A percentile compares a stretch with the other conserved stretches of the same genome.
Evolutionary conservation across 1,140 invertebrate genomes (phyloP).

Genomic region (Aphis gossypii): DNA sequence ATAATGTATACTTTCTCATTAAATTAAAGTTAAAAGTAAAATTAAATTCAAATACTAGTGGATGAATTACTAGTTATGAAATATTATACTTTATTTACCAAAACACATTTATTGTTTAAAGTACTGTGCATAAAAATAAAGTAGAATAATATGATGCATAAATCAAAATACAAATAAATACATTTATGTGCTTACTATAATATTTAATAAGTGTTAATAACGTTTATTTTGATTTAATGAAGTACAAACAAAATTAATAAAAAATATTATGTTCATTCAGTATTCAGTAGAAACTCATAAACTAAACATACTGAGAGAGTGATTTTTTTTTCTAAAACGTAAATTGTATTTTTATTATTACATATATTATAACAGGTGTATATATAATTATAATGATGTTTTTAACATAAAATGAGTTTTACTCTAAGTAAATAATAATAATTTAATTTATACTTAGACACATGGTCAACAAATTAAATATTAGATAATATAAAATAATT

Average conservation of each 20-base stretch:
- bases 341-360: not conserved
- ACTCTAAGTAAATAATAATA: not conserved
- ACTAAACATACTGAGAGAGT: not conserved
- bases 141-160: not conserved
- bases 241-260: not conserved
- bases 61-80: not conserved
- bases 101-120: not conserved
- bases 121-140: not conserved
- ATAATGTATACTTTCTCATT: not conserved
- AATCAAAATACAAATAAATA: not conserved
- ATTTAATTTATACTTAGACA: not conserved
- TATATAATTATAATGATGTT: not conserved
- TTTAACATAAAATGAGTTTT: not conserved
- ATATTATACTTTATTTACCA: not conserved
- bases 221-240: not conserved
- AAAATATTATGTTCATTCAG: not conserved
- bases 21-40: not conserved
- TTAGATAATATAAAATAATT: not conserved
- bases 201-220: conserved; percentile 1
- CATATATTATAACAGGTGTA: not conserved
- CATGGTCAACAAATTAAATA: not conserved
- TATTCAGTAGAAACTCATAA: not conserved
- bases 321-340: not conserved
- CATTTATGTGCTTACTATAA: not conserved
- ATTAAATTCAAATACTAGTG: not conserved